phyloP scores from a whole-genome alignment of 2,888 invertebrate species.

The Cheilosia soror region DNA sequence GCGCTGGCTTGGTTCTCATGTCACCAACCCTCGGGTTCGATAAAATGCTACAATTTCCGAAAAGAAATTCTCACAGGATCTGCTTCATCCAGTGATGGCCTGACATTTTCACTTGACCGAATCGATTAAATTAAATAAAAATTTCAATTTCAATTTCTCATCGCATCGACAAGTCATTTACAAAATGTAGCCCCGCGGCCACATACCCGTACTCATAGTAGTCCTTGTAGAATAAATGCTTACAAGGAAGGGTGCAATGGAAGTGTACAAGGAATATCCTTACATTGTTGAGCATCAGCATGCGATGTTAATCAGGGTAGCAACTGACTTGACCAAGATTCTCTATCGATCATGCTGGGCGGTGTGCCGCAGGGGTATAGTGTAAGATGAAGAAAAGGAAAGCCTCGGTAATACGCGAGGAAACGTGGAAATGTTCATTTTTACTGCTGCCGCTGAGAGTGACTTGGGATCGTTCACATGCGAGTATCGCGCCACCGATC shows the following conservation, averaged over 20 bases:
- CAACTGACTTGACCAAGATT: slow-evolving; percentile 66
- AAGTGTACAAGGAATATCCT: slow-evolving; percentile 7
- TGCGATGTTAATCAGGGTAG: slow-evolving; percentile 60
- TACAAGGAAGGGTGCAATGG: slow-evolving; percentile 7
- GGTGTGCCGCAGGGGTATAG: slow-evolving; percentile 65
- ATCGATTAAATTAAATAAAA: slow-evolving; percentile 62
- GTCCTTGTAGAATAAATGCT: slow-evolving; percentile 11
- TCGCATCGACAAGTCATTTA: slow-evolving; percentile 47
- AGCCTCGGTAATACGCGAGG: slow-evolving; percentile 27
- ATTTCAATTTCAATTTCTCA: slow-evolving; percentile 33
- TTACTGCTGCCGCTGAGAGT: background rate
- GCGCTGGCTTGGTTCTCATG: background rate
- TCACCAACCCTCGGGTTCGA: slow-evolving; percentile 8
- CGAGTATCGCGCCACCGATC: slow-evolving; percentile 16
- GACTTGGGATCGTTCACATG: slow-evolving; percentile 60
- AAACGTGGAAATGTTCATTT: slow-evolving; percentile 69
- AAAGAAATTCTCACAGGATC: slow-evolving; percentile 60
- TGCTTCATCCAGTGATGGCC: slow-evolving; percentile 33
- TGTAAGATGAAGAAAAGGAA: slow-evolving; percentile 53
- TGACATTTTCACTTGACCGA: slow-evolving; percentile 73
- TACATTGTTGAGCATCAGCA: slow-evolving; percentile 23
- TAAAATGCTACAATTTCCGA: slow-evolving; percentile 32
- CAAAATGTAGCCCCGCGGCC: slow-evolving; percentile 37
- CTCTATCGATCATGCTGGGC: slow-evolving; percentile 57
- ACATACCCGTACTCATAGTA: background rate